phyloP scores from a whole-genome alignment of 2,888 invertebrate species.

The Achlya flavicornis region DNA sequence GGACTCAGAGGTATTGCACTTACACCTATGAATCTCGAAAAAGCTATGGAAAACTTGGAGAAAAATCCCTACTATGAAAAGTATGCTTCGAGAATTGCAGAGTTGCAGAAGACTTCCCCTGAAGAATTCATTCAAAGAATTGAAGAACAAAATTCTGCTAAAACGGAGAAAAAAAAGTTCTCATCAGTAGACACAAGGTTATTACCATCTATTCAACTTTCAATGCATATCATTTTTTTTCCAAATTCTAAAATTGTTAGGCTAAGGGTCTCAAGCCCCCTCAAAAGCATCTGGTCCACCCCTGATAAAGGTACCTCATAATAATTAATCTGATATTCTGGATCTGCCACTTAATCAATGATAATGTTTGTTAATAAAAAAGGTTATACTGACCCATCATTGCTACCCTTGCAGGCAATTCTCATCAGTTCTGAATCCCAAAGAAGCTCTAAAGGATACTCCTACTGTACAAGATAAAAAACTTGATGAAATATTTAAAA shows the following conservation, averaged over 20 bases:
- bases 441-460: slow-evolving; percentile 62
- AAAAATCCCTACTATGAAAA: slow-evolving; percentile 92
- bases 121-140: slow-evolving; percentile 88
- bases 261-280: too few species aligned
- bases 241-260: too few species aligned
- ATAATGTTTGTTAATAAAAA: not conserved
- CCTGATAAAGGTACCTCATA: too few species aligned
- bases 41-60: slow-evolving; percentile 82
- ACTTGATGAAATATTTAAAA: slow-evolving; percentile 89
- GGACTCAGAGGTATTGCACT: slow-evolving; percentile 53
- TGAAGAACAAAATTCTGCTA: slow-evolving; percentile 76
- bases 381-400: too few species aligned
- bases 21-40: slow-evolving; percentile 66
- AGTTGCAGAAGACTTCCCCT: slow-evolving; percentile 89
- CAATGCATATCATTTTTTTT: too few species aligned
- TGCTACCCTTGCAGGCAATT: slow-evolving; percentile 74
- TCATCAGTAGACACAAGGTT: slow-evolving; percentile 71
- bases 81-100: slow-evolving; percentile 90
- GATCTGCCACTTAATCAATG: too few species aligned
- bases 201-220: too few species aligned
- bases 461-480: slow-evolving; percentile 64
- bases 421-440: slow-evolving; percentile 87
- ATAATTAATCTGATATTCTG: too few species aligned
- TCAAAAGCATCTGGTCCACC: too few species aligned
- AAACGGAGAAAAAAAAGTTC: slow-evolving; percentile 58